These are phyloP conservation scores for Agriopis marginaria DNA, from an alignment of 2,888 invertebrate genomes.

Conservation along the genomic window DNA sequence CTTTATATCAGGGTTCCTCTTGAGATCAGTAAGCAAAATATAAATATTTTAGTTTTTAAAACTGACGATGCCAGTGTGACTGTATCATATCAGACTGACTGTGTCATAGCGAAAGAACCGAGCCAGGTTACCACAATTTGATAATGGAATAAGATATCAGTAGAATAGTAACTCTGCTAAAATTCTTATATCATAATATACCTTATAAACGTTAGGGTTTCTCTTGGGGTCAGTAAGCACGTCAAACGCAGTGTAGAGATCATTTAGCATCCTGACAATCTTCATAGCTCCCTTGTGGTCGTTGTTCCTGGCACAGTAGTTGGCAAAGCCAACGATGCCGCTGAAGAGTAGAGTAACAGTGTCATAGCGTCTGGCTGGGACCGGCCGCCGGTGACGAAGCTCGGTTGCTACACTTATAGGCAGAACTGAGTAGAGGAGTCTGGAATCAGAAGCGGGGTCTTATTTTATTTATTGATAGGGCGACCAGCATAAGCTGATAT, in stretches of 20 bases:
- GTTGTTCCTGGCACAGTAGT: slow-evolving; percentile 95
- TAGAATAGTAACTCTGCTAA: neutral
- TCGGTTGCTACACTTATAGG: slow-evolving; percentile 98
- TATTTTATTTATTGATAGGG: no score
- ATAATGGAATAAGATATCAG: neutral
- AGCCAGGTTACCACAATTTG: neutral
- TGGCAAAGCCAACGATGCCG: slow-evolving; percentile 95
- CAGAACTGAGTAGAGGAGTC: slow-evolving; percentile 96
- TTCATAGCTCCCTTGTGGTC: slow-evolving; percentile 98
- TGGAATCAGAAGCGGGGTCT: slow-evolving; percentile 64
- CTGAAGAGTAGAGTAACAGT: slow-evolving; percentile 97
- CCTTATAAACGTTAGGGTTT: slow-evolving; percentile 98
- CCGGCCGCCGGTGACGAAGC: slow-evolving; percentile 95
- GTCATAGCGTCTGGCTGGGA: slow-evolving; percentile 95
- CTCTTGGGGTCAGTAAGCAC: slow-evolving; percentile 96
- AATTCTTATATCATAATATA: slow-evolving; percentile 57
- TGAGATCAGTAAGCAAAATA: neutral
- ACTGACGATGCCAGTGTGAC: no score
- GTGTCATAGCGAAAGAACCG: no score
- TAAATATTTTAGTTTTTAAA: no score
- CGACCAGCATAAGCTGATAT: no score
- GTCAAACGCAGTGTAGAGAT: slow-evolving; percentile 97
- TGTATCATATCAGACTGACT: no score
- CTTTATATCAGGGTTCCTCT: neutral
- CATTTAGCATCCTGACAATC: slow-evolving; percentile 97